These are phyloP conservation scores for Scytalopus superciliaris DNA, from an alignment of 2,113 vertebrate species.

Conservation along the genomic window DNA sequence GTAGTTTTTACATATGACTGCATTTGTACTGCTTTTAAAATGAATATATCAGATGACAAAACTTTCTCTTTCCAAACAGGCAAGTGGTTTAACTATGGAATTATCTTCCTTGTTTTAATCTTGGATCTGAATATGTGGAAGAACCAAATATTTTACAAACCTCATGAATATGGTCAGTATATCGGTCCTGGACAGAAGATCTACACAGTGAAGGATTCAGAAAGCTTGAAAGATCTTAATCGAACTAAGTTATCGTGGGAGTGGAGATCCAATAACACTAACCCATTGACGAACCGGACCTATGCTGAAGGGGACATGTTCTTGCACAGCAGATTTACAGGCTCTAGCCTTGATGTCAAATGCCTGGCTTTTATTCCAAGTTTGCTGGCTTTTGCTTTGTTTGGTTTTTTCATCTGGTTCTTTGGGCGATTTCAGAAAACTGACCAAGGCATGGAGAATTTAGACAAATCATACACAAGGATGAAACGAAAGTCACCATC, in stretches of 20 bases:
- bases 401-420: constrained; percentile 94
- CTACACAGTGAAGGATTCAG: constrained; percentile 91
- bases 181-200: constrained; percentile 95
- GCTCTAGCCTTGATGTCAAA: constrained; percentile 89
- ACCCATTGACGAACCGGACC: constrained; percentile 85
- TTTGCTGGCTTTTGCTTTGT: constrained; percentile 90
- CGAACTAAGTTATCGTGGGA: constrained; percentile 91
- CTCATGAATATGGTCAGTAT: constrained; percentile 96
- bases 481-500: constrained; percentile 95
- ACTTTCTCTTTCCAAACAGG: constrained; percentile 79
- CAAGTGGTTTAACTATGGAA: constrained; percentile 99
- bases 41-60: constrained; percentile 14
- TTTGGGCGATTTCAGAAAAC: constrained; percentile 94
- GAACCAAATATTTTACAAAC: constrained; percentile 99
- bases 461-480: constrained; percentile 89
- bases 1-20: background rate
- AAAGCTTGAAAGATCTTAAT: constrained; percentile 89
- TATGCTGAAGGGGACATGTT: constrained; percentile 90
- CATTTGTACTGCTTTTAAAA: background rate
- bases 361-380: constrained; percentile 95
- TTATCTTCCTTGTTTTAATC: constrained; percentile 97
- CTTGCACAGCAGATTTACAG: constrained; percentile 90
- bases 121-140: constrained; percentile 99
- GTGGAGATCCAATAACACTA: constrained; percentile 87
- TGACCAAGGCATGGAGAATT: constrained; percentile 89